Base-by-base conservation (phyloP, 2,113 vertebrate species). In the Gavialis gangeticus region DNA sequence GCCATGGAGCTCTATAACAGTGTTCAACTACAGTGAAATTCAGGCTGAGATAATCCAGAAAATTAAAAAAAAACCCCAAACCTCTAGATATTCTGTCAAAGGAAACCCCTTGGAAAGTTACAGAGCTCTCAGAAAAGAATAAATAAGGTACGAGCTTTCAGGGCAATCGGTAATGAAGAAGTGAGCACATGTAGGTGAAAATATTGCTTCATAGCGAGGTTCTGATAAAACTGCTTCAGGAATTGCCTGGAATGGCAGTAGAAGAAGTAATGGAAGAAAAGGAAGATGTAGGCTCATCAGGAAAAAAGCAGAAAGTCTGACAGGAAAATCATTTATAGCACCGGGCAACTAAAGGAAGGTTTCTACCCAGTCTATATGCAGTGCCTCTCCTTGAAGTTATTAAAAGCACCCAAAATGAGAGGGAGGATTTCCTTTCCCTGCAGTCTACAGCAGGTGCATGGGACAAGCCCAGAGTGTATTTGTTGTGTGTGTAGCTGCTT, bases 141-240 rank as follows among this genome's bases (percentile, higher is more conserved):
- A 66, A 71, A 59, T 25, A 24, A 63, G 75, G 57, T 5, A 67
- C 54, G 28, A 30, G 6, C 54, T 92, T 18, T 2, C 59, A 59
- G 18, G 54, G 25, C 34, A 85, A 37, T 34, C 18, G 57, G 27
- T 83, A 62, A 63, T 64, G 46, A 75, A 87, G 58, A 8, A 82
- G 22, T 1, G 0, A 60, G 10, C 0, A 0, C 18, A 3, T 11
- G 1, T 3, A 55, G 28, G 4, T 80, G 18, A 25, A 90, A 84
- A 67, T 64, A 78, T 3, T 22, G n/a, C 22, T 14, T 27, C 25
- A 2, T 25, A 77, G 46, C 9, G 46, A 46, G 46, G 46, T 46
- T 46, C 46, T 46, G 46, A 46, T 46, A 46, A 46, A 56, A n/a
- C 2, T 60, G 63, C 25, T 11, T 3, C 17, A 13, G 16, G 46